Base-by-base conservation (phyloP, 2,113 vertebrate species). In the Plecotus auritus region DNA sequence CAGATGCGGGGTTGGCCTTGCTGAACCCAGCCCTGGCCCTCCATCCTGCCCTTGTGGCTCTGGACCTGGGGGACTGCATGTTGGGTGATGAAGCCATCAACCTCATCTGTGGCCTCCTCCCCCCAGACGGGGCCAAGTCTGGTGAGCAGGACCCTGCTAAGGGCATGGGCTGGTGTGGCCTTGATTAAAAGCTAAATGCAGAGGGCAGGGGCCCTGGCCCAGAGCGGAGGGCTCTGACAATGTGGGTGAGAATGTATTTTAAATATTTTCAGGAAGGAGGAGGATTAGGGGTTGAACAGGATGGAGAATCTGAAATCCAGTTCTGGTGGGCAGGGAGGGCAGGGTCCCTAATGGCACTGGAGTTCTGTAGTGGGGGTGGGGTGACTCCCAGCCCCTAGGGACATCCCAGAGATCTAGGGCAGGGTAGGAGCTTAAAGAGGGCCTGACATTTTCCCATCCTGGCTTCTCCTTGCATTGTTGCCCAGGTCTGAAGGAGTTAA, bases 61-160 rank as follows among this genome's bases (percentile, higher is more conserved):
- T 99, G 98, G 99, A 99, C 91, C 98, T 99, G 74, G 99, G 99
- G 80, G 99, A 99, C 98, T 99, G 99, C 97, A 99, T 99, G 98
- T 98, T 99, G 96, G 99, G 99, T 88, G 99, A 99, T 81, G 99
- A 99, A 98, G 99, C 99, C 9, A 98, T 99, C 97, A 98, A 98
- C 90, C 98, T 99, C 95, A 99, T 99, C 98, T 99, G 99, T 97
- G 99, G 99, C 93, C 99, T 99, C 96, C 98, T 99, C 89, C 99
- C 99, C 0, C 99, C 99, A 0, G 99, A 99, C 0, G 99, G 99
- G 88, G 99, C 99, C 84, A 99, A 99, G 98, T 99, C 99, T 66
- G 99, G 99, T 99, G 98, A 98, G 98, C 94, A 94, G 85, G 87
- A 47, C 14, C 61, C 67, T 90, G 35, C 61, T 59, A 42, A 85